A percentile compares a stretch with the other conserved stretches of the same genome.
phyloP scores from a whole-genome alignment of 1,140 invertebrate genomes.

The Homalodisca vitripennis region DNA sequence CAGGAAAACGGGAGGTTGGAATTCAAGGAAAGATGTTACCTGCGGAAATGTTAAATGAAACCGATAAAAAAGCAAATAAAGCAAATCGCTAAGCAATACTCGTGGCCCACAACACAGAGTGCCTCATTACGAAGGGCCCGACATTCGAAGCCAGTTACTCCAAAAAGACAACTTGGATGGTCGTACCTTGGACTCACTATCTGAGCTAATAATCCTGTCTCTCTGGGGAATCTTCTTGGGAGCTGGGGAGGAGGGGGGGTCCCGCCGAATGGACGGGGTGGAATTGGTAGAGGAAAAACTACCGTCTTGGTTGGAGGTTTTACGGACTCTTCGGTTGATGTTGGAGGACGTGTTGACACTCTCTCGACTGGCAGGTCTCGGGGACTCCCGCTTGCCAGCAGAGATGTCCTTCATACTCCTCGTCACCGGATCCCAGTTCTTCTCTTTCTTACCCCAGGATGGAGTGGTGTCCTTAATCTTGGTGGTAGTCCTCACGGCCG shows the following conservation, averaged over 20 bases:
- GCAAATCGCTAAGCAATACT: conserved; percentile 23
- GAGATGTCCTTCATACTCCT: conserved; percentile 27
- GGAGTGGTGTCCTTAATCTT: background rate
- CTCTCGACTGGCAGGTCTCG: conserved; percentile 45
- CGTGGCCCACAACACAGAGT: conserved; percentile 6
- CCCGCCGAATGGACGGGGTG: conserved; percentile 41
- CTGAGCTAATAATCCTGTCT: conserved; percentile 42
- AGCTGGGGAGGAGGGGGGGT: conserved; percentile 22
- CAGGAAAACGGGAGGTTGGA: too few species aligned
- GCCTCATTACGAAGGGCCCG: conserved; percentile 26
- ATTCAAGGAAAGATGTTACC: background rate
- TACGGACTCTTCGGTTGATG: conserved; percentile 33
- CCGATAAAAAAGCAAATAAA: conserved; percentile 24
- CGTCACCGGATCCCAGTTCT: conserved; percentile 14
- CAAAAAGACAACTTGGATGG: conserved; percentile 62
- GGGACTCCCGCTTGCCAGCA: conserved; percentile 39
- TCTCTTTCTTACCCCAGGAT: conserved; percentile 8
- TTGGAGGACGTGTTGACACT: conserved; percentile 49
- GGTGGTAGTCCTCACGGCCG: background rate
- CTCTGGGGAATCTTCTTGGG: conserved; percentile 38
- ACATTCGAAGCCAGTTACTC: conserved; percentile 56
- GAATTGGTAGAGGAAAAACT: conserved; percentile 41
- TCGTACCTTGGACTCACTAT: conserved; percentile 63
- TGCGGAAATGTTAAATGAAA: conserved; percentile 16
- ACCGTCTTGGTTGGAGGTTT: conserved; percentile 23